Conservation (phyloP, 1,140 invertebrate genomes). For the Drosophila willistoni region DNA sequence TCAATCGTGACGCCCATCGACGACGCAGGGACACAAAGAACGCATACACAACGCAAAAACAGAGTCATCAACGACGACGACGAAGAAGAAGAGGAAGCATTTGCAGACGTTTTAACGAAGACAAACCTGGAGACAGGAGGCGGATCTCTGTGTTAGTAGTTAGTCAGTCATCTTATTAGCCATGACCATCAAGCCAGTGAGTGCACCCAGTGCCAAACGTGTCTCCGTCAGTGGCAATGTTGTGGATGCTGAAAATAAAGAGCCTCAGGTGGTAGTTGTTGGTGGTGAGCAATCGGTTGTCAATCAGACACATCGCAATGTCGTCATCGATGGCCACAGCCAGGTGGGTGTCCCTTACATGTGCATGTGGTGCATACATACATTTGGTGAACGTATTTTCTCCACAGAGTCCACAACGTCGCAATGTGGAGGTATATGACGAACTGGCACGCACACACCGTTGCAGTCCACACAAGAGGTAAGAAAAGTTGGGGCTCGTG, state of each 20-base stretch:
- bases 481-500: background rate
- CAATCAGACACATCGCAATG: constrained; percentile 66
- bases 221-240: constrained; percentile 49
- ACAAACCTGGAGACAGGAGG: background rate
- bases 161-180: background rate
- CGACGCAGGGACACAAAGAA: constrained; percentile 13
- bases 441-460: constrained; percentile 75
- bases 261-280: constrained; percentile 60
- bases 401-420: constrained; percentile 74
- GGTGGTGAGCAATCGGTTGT: constrained; percentile 71
- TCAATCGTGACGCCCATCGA: constrained; percentile 4
- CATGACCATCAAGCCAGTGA: constrained; percentile 79
- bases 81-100: constrained; percentile 4
- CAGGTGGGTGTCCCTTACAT: constrained; percentile 45
- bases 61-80: background rate
- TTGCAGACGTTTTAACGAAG: constrained; percentile 7
- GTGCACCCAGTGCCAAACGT: constrained; percentile 68
- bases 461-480: constrained; percentile 80
- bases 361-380: no score
- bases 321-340: constrained; percentile 65
- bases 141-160: background rate
- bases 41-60: constrained; percentile 5
- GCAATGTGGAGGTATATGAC: constrained; percentile 72
- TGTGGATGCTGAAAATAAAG: constrained; percentile 62
- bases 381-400: background rate